Evolutionary conservation across 2,888 invertebrate species (phyloP).

Genomic region (Thymelicus sylvestris): DNA sequence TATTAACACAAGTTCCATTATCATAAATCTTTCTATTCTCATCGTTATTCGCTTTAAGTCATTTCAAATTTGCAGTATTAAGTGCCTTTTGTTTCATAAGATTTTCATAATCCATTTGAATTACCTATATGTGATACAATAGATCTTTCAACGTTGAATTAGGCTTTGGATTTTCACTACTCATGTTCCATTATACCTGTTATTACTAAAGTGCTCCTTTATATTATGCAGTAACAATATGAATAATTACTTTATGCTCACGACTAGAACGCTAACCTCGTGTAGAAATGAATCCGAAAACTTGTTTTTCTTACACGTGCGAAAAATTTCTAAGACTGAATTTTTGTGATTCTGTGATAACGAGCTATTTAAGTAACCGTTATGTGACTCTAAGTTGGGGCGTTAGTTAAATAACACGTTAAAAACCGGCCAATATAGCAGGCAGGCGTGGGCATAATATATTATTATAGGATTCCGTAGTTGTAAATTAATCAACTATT

Average conservation of each 20-base stretch:
- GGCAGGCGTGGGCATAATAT: too few species aligned
- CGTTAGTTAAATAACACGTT: too few species aligned
- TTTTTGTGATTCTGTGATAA: too few species aligned
- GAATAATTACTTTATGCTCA: conserved; percentile 11
- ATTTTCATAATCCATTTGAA: neutral
- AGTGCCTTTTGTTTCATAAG: neutral
- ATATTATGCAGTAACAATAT: conserved; percentile 8
- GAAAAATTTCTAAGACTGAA: neutral
- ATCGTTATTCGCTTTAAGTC: neutral
- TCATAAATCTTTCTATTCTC: conserved; percentile 22
- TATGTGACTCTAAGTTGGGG: too few species aligned
- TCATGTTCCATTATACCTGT: conserved; percentile 21
- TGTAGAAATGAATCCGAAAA: conserved; percentile 6
- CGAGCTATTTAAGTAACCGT: too few species aligned
- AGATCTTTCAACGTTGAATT: conserved; percentile 18
- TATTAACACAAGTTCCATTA: neutral
- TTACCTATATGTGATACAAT: conserved; percentile 18
- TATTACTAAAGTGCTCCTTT: conserved; percentile 22
- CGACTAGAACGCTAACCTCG: neutral
- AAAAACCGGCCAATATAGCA: too few species aligned
- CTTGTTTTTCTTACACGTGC: neutral
- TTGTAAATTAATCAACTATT: too few species aligned
- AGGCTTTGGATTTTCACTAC: conserved; percentile 17
- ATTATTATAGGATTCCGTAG: too few species aligned
- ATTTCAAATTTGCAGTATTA: conserved; percentile 5